Conservation (phyloP, 2,888 invertebrate genomes). For the Andricus quercusramuli region DNA sequence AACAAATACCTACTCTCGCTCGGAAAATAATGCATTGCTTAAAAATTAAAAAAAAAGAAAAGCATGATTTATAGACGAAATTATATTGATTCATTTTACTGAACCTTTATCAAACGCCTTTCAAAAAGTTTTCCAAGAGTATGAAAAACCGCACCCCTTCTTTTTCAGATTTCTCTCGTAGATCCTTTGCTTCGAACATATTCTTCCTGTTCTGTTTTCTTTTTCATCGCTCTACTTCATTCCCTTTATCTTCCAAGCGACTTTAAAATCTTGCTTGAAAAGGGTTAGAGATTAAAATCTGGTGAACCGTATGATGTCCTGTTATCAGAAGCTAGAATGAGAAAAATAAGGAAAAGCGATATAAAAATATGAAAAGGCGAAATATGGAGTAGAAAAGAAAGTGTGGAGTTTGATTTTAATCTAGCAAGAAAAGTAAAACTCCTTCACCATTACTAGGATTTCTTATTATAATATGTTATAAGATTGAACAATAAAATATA, state of each 20-base stretch:
- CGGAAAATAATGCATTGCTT: too few species aligned
- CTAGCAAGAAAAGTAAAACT: neutral
- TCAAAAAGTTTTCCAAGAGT: neutral
- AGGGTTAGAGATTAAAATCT: conserved; percentile 36
- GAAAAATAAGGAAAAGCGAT: neutral
- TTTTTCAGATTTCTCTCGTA: neutral
- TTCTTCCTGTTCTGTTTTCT: conserved; percentile 8
- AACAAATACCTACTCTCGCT: too few species aligned
- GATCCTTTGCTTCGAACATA: neutral
- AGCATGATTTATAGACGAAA: neutral
- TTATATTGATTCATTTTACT: neutral
- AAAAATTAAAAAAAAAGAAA: neutral
- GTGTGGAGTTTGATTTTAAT: neutral
- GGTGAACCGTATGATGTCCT: conserved; percentile 27
- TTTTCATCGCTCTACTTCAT: neutral
- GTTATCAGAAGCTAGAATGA: conserved; percentile 18
- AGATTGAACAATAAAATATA: neutral
- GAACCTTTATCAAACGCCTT: neutral
- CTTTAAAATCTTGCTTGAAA: conserved; percentile 23
- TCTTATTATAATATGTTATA: neutral
- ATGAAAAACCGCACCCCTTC: neutral
- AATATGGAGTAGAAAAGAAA: neutral
- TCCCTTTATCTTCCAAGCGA: neutral
- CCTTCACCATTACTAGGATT: neutral
- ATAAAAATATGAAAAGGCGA: neutral